Percentiles rank a stretch among this genome's conserved stretches.
These are phyloP conservation scores for Drosophila lini DNA, from an alignment of 1,140 invertebrate species.

Conservation along the genomic window DNA sequence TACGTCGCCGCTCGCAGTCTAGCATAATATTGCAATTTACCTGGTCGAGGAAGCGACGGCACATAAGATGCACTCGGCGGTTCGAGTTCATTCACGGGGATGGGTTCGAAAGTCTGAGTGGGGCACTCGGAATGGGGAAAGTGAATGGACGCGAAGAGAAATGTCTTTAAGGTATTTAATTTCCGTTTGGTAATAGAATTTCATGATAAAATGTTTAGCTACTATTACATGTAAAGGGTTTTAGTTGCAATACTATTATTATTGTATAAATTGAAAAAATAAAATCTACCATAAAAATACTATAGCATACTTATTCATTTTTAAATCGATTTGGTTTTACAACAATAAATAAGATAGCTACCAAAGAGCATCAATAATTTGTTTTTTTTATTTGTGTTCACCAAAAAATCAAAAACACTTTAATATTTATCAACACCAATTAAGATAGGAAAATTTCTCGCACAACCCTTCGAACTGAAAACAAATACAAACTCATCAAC, in stretches of 20 bases:
- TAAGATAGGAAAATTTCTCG: slow-evolving; percentile 8
- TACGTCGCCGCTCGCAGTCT: slow-evolving; percentile 48
- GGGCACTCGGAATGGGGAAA: slow-evolving; percentile 35
- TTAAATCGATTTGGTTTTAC: no score
- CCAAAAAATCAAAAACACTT: not conserved
- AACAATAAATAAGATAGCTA: not conserved
- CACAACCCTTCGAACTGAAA: slow-evolving; percentile 22
- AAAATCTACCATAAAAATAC: not conserved
- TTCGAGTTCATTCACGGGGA: slow-evolving; percentile 37
- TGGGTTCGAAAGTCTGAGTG: slow-evolving; percentile 32
- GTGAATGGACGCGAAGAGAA: slow-evolving; percentile 19
- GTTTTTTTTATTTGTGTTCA: not conserved
- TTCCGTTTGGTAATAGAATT: slow-evolving; percentile 10
- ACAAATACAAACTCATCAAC: slow-evolving; percentile 35
- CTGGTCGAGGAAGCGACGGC: slow-evolving; percentile 58
- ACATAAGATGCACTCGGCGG: slow-evolving; percentile 31
- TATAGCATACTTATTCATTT: slow-evolving; percentile 12
- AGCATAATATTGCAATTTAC: slow-evolving; percentile 77
- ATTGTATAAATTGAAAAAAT: not conserved
- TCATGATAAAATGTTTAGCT: not conserved
- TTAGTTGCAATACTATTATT: not conserved
- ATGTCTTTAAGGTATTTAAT: slow-evolving; percentile 7
- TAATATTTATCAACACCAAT: slow-evolving; percentile 1
- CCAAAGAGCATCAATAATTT: not conserved
- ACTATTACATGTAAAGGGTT: not conserved